Base-by-base conservation (phyloP, 1,140 invertebrate genomes). In the Hyphantria cunea region DNA sequence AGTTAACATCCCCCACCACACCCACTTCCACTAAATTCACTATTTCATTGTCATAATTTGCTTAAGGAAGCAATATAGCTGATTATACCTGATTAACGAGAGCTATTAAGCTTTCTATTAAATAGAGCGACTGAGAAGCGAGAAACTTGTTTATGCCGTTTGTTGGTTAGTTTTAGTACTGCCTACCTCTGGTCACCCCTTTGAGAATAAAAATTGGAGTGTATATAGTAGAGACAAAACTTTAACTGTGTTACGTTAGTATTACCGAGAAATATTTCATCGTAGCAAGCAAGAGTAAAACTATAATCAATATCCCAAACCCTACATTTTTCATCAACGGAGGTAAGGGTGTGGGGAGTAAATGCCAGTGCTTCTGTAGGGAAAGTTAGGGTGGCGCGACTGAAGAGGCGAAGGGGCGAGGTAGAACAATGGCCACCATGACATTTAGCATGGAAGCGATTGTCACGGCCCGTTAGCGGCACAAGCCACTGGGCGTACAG, bases 361-460 rank as follows among this genome's bases (percentile, higher is more conserved):
- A 89, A 89, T 86, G 80, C 82, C 81, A 84, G 70, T 70, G 67
- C 74, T 78, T 77, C 63, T 77, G 64, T 54, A 70, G 63, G 74
- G 68, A 69, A 60, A 74, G 70, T 53, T 55, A 69, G 79, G 73
- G 77, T 71, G 76, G 69, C 62, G 64, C 53, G 66, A 64, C 60
- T 69, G 54, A 33, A 54, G 72, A 69, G 66, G 60, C 59, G 73
- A 54, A 68, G 51, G 47, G 73, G 44, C 62, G 54, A 50, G 64
- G 64, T 70, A 82, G 82, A 89, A 90, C 87, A 90, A 90, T 89
- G 70, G 85, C 80, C 75, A 88, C 85, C 85, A 84, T 90, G 87
- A 90, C 86, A 90, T 90, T 88, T 90, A 89, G 79, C 80, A 86
- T 88, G 84, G 83, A 87, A 86, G 75, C 83, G 80, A 83, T 90